Evolutionary conservation across 2,113 vertebrate species (phyloP).

Genomic region (Sturnus vulgaris): DNA sequence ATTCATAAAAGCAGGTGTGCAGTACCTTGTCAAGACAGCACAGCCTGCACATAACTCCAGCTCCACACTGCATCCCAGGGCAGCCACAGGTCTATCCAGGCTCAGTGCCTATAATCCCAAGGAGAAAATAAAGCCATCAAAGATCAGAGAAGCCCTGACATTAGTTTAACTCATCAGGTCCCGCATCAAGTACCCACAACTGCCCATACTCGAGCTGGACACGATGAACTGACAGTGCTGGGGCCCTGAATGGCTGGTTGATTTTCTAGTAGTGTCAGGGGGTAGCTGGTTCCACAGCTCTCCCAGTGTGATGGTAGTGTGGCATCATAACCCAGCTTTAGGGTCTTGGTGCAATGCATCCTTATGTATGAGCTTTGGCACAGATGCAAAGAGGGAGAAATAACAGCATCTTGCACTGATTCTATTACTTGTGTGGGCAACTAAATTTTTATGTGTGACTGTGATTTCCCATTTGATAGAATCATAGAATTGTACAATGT

Average conservation of each 20-base stretch:
- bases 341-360: background rate
- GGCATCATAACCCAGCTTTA: background rate
- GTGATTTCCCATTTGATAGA: background rate
- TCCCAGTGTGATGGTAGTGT: background rate
- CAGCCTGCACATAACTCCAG: background rate
- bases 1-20: background rate
- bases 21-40: background rate
- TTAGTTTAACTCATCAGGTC: background rate
- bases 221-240: background rate
- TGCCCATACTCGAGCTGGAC: accelerated
- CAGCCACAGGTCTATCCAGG: background rate
- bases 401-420: accelerated
- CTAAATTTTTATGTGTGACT: background rate
- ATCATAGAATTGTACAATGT: background rate
- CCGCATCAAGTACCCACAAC: background rate
- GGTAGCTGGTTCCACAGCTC: background rate
- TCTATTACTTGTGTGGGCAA: background rate
- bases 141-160: background rate
- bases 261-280: background rate
- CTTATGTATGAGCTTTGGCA: background rate
- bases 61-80: background rate
- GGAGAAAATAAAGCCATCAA: background rate
- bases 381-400: background rate
- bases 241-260: background rate
- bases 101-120: background rate